These are phyloP conservation scores for Rhagophthalmus giganteus DNA, from an alignment of 2,888 invertebrate genomes.

Conservation along the genomic window DNA sequence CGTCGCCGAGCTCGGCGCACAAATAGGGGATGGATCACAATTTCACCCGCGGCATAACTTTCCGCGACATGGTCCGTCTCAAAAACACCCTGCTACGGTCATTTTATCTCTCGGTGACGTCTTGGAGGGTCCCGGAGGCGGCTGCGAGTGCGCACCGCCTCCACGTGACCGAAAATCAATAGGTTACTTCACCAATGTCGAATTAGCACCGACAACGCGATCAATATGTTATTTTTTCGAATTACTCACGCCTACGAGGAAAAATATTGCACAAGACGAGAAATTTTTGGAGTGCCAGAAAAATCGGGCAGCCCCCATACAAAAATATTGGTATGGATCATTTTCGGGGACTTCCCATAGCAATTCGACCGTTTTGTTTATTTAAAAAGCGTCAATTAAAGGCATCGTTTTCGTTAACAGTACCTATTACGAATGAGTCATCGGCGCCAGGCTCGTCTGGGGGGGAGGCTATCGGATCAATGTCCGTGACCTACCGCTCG, in stretches of 20 bases:
- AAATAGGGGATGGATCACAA: slow-evolving; percentile 9
- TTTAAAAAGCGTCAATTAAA: no score
- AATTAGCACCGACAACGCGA: slow-evolving; percentile 19
- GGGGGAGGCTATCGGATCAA: slow-evolving; percentile 36
- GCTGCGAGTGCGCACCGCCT: slow-evolving; percentile 22
- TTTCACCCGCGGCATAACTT: slow-evolving; percentile 10
- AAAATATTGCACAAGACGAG: background rate
- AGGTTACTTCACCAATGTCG: slow-evolving; percentile 32
- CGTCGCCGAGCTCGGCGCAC: background rate
- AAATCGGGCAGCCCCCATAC: no score
- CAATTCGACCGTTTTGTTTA: no score
- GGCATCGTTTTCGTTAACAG: no score
- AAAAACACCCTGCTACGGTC: slow-evolving; percentile 30
- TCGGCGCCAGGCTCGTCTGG: slow-evolving; percentile 22
- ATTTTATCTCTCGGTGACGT: slow-evolving; percentile 27
- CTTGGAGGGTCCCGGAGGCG: slow-evolving; percentile 12
- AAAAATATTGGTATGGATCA: no score
- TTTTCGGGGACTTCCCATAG: no score
- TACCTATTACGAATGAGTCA: slow-evolving; percentile 28
- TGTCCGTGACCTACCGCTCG: slow-evolving; percentile 32
- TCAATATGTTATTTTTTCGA: slow-evolving; percentile 30
- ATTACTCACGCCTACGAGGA: slow-evolving; percentile 15
- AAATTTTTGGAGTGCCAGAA: no score
- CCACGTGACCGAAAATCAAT: slow-evolving; percentile 35
- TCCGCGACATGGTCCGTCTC: slow-evolving; percentile 23